Evolutionary conservation across 2,888 invertebrate genomes (phyloP), one percentile per base, ranked within the genome.

Genomic region (Phoronis australis): DNA sequence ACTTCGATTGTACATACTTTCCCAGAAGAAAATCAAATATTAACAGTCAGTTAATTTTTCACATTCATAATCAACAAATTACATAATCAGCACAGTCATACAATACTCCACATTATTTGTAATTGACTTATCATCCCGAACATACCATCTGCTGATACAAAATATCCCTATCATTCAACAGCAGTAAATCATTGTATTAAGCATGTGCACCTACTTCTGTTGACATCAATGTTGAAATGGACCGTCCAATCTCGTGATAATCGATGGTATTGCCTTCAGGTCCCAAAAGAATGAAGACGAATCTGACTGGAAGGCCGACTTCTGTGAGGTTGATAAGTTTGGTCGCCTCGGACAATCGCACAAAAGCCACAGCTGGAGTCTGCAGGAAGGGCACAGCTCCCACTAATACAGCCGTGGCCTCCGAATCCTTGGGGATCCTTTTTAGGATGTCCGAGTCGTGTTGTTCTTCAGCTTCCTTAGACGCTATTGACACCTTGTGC

Each of bases 231-330:
- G 96, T 94, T 1, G 94, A 90, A 65, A 97, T 90, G 5, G 94
- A 90, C 46, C 96, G 84, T 67, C 95, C 95, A 50, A 96, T 88
- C 81, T 97, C 97, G 77, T 93, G 92, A 76, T 95, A 95, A 78
- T 95, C 93, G 63, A 94, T 82, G 61, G 88, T 88, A 0, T 87
- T 84, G 43, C 84, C 83, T 20, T 65, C 63, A 2, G 96, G 96
- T 0, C 95, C 95, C 56, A 97, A 80, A 18, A 96, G 80, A 45
- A 94, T 85, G 73, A 95, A 94, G 82, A 97, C 83, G 73, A 95
- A 95, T 53, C 94, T 83, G 38, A 92, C 90, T 0, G 95, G 95
- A 60, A 96, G 87, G 1, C 89, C 80, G 26, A 82, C 81, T 75
- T 82, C 75, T 0, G 76, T 71, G 37, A 77, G 48, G 51, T 76